These are phyloP conservation scores for Cantharis flavilabris DNA, from an alignment of 2,888 invertebrate species.

Conservation along the genomic window DNA sequence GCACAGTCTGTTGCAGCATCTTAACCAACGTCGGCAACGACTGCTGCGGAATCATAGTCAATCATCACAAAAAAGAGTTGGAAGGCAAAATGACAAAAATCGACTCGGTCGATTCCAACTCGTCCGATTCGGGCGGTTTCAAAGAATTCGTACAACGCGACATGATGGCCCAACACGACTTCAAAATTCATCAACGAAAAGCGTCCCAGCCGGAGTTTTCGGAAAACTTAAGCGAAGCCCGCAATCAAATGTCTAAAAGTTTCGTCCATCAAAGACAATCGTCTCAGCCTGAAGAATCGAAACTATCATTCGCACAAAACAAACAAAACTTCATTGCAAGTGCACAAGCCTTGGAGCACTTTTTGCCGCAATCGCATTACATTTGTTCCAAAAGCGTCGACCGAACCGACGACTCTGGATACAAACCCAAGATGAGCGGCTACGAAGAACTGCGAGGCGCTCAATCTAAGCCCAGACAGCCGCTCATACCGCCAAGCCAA, in stretches of 20 bases:
- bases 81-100: slow-evolving; percentile 49
- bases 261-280: slow-evolving; percentile 47
- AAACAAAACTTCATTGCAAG: slow-evolving; percentile 46
- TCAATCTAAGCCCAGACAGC: slow-evolving; percentile 39
- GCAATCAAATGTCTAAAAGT: slow-evolving; percentile 39
- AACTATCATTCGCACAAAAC: slow-evolving; percentile 40
- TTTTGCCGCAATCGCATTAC: slow-evolving; percentile 50
- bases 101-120: slow-evolving; percentile 55
- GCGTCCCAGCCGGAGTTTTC: slow-evolving; percentile 51
- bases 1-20: slow-evolving; percentile 56
- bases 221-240: slow-evolving; percentile 36
- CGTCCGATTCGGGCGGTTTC: slow-evolving; percentile 57
- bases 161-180: slow-evolving; percentile 33
- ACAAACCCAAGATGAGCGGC: slow-evolving; percentile 35
- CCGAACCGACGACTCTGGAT: slow-evolving; percentile 24
- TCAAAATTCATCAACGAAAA: slow-evolving; percentile 47
- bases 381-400: slow-evolving; percentile 32
- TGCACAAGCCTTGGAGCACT: slow-evolving; percentile 53
- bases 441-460: slow-evolving; percentile 40
- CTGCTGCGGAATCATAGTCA: slow-evolving; percentile 55
- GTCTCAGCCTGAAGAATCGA: slow-evolving; percentile 46
- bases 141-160: slow-evolving; percentile 55
- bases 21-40: slow-evolving; percentile 54
- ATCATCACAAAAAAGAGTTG: slow-evolving; percentile 49
- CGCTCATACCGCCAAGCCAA: slow-evolving; percentile 50